These are phyloP conservation scores for Meda fulgida DNA, from an alignment of 2,797 vertebrate species.

Conservation along the genomic window DNA sequence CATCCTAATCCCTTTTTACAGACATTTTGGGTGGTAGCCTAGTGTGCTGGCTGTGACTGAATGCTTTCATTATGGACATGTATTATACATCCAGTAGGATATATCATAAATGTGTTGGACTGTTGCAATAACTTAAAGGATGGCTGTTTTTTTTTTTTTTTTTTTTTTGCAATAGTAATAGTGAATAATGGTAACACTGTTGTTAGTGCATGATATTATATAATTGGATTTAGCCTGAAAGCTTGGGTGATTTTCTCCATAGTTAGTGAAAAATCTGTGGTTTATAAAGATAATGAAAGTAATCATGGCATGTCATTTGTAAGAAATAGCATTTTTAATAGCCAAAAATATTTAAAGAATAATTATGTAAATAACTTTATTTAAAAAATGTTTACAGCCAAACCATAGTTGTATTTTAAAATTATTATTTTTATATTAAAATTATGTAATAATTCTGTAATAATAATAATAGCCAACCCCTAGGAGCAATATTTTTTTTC, in stretches of 20 bases:
- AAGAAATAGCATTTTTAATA: not conserved
- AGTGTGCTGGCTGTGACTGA: conserved; percentile 42
- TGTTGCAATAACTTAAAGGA: not conserved
- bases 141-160: not conserved
- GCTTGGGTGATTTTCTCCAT: not conserved
- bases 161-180: no score
- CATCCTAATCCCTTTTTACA: conserved; percentile 71
- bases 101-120: conserved; percentile 1
- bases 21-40: conserved; percentile 60
- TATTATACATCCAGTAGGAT: conserved; percentile 12
- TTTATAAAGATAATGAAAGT: not conserved
- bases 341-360: not conserved
- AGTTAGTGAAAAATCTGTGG: not conserved
- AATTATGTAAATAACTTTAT: no score
- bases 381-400: no score
- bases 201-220: not conserved
- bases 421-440: not conserved
- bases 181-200: not conserved
- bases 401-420: not conserved
- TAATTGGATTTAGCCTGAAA: not conserved
- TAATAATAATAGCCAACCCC: not conserved
- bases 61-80: conserved; percentile 22
- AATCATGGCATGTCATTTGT: not conserved
- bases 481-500: no score
- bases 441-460: no score